Evolutionary conservation across 2,888 invertebrate species (phyloP), one percentile per base, ranked within the genome.

Genomic region (Drosophila kuntzei): DNA sequence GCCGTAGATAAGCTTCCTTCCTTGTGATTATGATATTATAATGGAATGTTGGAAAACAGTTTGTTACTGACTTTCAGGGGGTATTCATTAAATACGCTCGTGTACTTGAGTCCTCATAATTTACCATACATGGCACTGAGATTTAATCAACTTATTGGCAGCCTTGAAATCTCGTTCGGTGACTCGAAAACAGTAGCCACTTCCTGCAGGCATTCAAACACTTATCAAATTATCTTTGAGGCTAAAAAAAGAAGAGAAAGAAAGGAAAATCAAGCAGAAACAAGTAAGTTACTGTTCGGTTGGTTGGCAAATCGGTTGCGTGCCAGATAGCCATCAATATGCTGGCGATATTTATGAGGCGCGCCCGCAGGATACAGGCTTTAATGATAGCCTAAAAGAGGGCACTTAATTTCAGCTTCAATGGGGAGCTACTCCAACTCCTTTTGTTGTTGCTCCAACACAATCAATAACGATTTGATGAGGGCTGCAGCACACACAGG

Each of bases 311-410:
- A 68, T 70, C 76, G 66, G 74, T 88, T 84, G 83, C 83, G 83
- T 84, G 83, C 67, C 85, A 84, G 87, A 84, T 87, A 87, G 61
- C 68, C 89, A 84, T 84, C 83, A 84, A 87, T 84, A 84, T 87
- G 89, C 79, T 83, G 83, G 85, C 89, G 81, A 83, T 84, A 84
- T 84, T 84, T 87, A 89, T 89, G 87, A 87, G 89, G 76, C 89
- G 89, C 85, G 83, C 83, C 83, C 85, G 83, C 83, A 83, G 83
- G 89, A 89, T 84, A 87, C 87, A 57, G 72, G 85, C 89, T 87
- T 89, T 84, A 84, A 84, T 89, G 89, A 84, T 84, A 86, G 89
- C 74, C 84, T 72, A 86, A 88, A 80, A 80, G 69, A 72, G 76
- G 87, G 70, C 84, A 84, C 88, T 84, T 88, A 84, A 88, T 84